Conservation (phyloP, 1,140 invertebrate genomes). For the Brachionus plicatilis region DNA sequence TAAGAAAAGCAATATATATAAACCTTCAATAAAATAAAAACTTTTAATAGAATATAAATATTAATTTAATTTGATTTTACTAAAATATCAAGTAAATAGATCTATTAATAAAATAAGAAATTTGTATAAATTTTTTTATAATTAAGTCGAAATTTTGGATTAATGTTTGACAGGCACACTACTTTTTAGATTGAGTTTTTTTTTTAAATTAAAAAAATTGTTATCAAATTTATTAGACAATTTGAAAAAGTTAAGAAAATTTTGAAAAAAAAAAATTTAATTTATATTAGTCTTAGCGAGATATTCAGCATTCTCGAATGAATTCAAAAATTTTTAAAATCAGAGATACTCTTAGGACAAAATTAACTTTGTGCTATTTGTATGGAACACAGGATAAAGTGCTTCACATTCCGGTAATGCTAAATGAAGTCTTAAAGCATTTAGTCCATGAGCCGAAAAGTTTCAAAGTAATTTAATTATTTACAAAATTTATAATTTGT, state of each 20-base stretch:
- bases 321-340: neutral
- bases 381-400: neutral
- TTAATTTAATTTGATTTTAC: too few species aligned
- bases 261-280: neutral
- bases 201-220: too few species aligned
- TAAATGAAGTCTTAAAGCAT: neutral
- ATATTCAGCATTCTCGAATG: neutral
- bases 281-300: neutral
- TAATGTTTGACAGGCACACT: too few species aligned
- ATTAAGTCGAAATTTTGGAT: too few species aligned
- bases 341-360: neutral
- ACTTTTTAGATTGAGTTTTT: too few species aligned
- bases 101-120: too few species aligned
- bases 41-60: too few species aligned
- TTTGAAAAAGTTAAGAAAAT: neutral
- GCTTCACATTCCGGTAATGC: neutral
- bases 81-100: too few species aligned
- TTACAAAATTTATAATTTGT: neutral
- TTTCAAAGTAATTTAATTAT: slow-evolving; percentile 1
- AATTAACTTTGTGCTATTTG: neutral
- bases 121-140: too few species aligned
- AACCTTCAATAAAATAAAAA: too few species aligned
- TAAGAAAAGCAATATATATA: too few species aligned
- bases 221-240: neutral
- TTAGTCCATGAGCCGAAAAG: neutral